Base-by-base conservation (phyloP, 2,888 invertebrate genomes). In the Ornithoptera alexandrae region DNA sequence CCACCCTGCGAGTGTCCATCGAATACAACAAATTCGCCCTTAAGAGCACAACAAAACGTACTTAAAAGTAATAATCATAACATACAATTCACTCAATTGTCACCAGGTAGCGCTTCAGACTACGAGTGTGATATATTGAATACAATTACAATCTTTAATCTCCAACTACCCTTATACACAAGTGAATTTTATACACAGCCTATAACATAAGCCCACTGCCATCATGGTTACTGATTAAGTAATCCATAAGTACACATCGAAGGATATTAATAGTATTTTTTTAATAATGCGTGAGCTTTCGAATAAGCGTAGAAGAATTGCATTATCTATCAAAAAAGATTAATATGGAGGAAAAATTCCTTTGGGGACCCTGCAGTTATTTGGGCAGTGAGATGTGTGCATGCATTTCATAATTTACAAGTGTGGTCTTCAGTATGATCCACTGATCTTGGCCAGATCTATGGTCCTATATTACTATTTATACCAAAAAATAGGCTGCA, bases 111-210 rank as follows among this genome's bases (percentile, higher is more conserved):
- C 83, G 78, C 72, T 73, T 72, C 69, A 72, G 74, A 70, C 74
- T 73, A 72, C 75, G 67, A 75, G 70, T 74, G 75, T 76, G 71
- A 76, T 74, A 78, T 75, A 77, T 75, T 75, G 76, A 82, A 81
- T 82, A 84, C 80, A 82, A 82, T 82, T 86, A 85, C 81, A 87
- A 84, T 83, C 78, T 82, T 81, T 81, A 81, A 80, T 82, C 79
- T 77, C 78, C 84, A 84, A 80, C 81, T 83, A 84, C 82, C 82
- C 80, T 81, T 82, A 84, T 80, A 84, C 83, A 86, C 81, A 82
- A 84, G 84, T 84, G 83, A 86, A 84, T 85, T 83, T 85, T 83
- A 75, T 79, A 91, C 89, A 90, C 90, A 90, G 90, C 90, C 90
- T 87, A 88, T 84, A 86, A 20, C 80, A 84, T 85, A 81, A 81